Evolutionary conservation across 2,797 vertebrate genomes (phyloP).

Genomic region (Lagocephalus sceleratus): DNA sequence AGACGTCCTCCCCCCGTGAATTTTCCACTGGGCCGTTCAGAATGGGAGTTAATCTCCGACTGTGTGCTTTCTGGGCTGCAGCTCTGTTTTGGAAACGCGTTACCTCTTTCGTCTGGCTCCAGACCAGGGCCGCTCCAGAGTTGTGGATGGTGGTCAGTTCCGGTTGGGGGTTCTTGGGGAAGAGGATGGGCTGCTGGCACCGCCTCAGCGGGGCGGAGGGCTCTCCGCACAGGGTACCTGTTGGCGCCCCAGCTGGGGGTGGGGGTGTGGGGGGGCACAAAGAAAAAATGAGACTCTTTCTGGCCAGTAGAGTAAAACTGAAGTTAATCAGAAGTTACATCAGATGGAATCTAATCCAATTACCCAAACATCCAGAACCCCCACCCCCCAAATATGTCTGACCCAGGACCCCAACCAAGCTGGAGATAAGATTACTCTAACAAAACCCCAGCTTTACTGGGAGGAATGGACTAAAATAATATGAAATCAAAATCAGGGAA

Average conservation of each 20-base stretch:
- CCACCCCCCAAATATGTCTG: conserved; percentile 26
- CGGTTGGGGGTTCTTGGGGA: conserved; percentile 70
- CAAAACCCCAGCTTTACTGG: conserved; percentile 28
- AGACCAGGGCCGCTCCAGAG: conserved; percentile 70
- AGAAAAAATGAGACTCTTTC: conserved; percentile 1
- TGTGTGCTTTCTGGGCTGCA: conserved; percentile 19
- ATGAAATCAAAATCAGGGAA: conserved; percentile 31
- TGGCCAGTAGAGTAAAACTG: conserved; percentile 23
- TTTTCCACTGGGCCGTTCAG: conserved; percentile 36
- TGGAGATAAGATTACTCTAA: conserved; percentile 30
- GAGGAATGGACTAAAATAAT: conserved; percentile 28
- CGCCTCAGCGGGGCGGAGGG: conserved; percentile 78
- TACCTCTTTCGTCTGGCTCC: conserved; percentile 68
- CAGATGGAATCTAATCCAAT: conserved; percentile 58
- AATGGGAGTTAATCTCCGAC: conserved; percentile 41
- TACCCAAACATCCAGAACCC: conserved; percentile 29
- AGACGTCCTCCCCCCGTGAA: conserved; percentile 17
- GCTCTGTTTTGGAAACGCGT: conserved; percentile 55
- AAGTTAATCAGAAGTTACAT: conserved; percentile 43
- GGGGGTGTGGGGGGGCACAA: conserved; percentile 17
- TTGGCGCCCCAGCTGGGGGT: conserved; percentile 68
- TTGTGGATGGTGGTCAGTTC: conserved; percentile 74
- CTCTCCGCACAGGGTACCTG: conserved; percentile 79
- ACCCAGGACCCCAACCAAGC: conserved; percentile 4
- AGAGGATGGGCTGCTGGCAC: conserved; percentile 75